Evolutionary conservation across 1,140 invertebrate species (phyloP).

Genomic region (Ctenoplectra terminalis): DNA sequence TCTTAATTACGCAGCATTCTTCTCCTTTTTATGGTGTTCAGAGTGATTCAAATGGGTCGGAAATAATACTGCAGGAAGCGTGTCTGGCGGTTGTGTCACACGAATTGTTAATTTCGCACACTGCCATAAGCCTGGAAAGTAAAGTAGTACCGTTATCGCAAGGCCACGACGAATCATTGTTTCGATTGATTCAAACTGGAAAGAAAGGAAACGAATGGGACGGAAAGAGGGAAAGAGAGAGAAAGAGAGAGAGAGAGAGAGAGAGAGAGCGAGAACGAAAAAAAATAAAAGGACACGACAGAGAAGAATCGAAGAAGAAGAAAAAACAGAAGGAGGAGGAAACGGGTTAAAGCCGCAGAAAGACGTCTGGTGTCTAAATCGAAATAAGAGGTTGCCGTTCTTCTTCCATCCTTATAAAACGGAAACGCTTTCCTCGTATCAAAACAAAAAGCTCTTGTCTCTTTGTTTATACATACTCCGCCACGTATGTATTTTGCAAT

Average conservation of each 20-base stretch:
- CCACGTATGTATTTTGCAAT: background rate
- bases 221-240: too few relatives aligned
- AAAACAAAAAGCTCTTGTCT: conserved; percentile 25
- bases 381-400: conserved; percentile 33
- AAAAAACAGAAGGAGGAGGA: background rate
- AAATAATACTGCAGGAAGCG: conserved; percentile 35
- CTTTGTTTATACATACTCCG: background rate
- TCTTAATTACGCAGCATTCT: conserved; percentile 1
- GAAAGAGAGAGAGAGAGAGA: background rate
- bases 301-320: background rate
- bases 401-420: background rate
- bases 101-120: conserved; percentile 22
- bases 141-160: conserved; percentile 43
- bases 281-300: background rate
- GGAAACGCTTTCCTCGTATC: background rate
- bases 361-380: conserved; percentile 24
- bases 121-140: conserved; percentile 37
- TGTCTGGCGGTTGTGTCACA: conserved; percentile 3
- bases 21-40: background rate
- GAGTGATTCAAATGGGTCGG: background rate
- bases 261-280: background rate
- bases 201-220: background rate
- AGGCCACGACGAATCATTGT: conserved; percentile 47
- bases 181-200: conserved; percentile 37
- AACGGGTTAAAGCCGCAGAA: background rate